Evolutionary conservation across 64 coral and sea anemone species (phyloP), one percentile per base, ranked within the genome.

Genomic region (Montipora efflorescens): DNA sequence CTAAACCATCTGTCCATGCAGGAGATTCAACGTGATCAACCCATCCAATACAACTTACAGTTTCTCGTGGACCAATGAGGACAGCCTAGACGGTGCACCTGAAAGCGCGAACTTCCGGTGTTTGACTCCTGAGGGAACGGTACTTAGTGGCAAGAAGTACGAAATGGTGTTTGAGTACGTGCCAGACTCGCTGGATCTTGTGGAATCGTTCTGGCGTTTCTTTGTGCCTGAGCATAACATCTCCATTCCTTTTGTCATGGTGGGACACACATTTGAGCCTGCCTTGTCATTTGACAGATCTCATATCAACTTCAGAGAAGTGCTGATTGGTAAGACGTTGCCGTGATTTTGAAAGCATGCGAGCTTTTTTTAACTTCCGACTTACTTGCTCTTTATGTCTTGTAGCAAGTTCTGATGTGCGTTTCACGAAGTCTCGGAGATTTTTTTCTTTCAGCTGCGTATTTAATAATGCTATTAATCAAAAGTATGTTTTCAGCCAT

Each of bases 191-290:
- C 62, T 99, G 18, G 95, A 99, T 16, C 79, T 99, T n/a, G 79
- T 91, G 1, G 98, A 99, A 47, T 99, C 98, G 0, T 99, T 99
- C 90, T 99, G 98, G 98, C 58, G 98, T 8, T 99, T 99, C 85
- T 99, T 96, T 50, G 87, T 99, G 13, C 98, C 92, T 13, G 98
- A 99, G 45, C 85, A 99, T 47, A 99, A 94, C 80, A 96, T 99
- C 74, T 99, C 98, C 8, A 85, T 99, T 12, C 98, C 98, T 1
- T 99, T 99, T 77, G 80, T 99, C 49, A 81, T 99, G 78, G 98
- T 99, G 50, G 98, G 98, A 6, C 98, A 96, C 43, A 96, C 98
- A 1, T 92, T 92, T 87, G 98, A 99, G 81, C 98, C 94, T n/a
- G 91, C 94, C 14, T 73, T 99, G 16, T 99, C 98, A 0, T 96